These are phyloP conservation scores for Microtus montanus DNA, from an alignment of 2,113 vertebrate species.

Conservation along the genomic window DNA sequence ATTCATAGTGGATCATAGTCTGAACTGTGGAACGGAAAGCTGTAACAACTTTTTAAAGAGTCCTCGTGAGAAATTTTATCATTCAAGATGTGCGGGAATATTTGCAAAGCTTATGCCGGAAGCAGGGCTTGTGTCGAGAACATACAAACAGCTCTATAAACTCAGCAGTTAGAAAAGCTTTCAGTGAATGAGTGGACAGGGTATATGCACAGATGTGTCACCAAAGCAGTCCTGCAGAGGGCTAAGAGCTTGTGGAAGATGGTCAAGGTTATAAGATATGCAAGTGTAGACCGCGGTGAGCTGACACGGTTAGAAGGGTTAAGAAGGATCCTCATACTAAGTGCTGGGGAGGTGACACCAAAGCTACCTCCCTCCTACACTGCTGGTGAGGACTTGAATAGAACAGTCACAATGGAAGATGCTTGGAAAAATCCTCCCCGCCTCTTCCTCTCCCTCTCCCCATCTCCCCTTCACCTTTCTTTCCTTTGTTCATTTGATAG, in stretches of 20 bases:
- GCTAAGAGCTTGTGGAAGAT: not conserved
- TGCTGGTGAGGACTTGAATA: not conserved
- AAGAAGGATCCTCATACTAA: not conserved
- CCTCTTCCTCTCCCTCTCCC: not conserved
- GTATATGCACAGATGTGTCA: not conserved
- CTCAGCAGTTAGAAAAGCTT: not conserved
- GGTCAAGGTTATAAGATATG: not conserved
- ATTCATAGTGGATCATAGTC: not conserved
- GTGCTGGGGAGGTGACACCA: not conserved
- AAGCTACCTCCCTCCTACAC: not conserved
- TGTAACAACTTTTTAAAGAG: constrained; percentile 13
- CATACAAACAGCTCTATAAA: not conserved
- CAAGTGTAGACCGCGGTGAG: not conserved
- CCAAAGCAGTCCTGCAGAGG: not conserved
- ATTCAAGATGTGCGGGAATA: not conserved
- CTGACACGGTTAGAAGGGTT: not conserved
- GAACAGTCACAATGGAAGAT: not conserved
- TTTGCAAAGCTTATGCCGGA: not conserved
- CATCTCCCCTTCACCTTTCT: not conserved
- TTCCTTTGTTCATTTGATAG: not conserved
- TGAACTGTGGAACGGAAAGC: constrained; percentile 3
- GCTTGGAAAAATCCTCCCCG: not conserved
- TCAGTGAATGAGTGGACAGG: not conserved
- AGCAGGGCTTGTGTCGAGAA: not conserved
- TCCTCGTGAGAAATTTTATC: not conserved